Base-by-base conservation (phyloP, 2,888 invertebrate species). In the Cryptocheilus praepositus region DNA sequence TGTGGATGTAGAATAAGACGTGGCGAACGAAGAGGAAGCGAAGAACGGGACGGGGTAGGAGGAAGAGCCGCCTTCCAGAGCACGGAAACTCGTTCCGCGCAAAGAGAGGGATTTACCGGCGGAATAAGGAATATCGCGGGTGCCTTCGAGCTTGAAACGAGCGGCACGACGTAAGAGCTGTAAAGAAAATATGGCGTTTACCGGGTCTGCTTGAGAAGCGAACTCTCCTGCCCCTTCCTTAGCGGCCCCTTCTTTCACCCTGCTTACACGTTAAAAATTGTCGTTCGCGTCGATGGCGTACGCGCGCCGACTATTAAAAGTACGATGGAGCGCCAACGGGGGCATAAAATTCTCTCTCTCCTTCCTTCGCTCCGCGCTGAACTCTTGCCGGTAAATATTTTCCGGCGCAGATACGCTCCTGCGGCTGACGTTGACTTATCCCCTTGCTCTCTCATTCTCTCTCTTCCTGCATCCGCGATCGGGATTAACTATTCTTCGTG, bases 121-220 rank as follows among this genome's bases (percentile, higher is more conserved):
- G 60, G 64, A 66, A 71, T 71, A 65, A 74, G 57, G 67, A 80
- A 74, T 78, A 78, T 73, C 71, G 69, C 64, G 65, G 59, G 54
- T 61, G 52, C 64, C 71, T 66, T 57, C 56, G 64, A 57, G 69
- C 64, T 52, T 57, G 61, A 74, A 71, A 69, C 52, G 55, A 55
- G 44, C 45, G 46, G 44, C 66, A 57, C 61, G 69, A 66, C 64
- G 64, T 36, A 57, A 62, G 52, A 44, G 55, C 58, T 61, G 59
- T 58, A 65, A 70, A 65, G 56, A 55, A 66, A 67, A 61, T 71
- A 71, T 43, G 61, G 36, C 64, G 45, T 45, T 64, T 49, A 16
- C 61, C 22, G 46, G 61, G 45, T 59, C 56, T 51, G 49, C 36
- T 36, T 36, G 36, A 36, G 36, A 36, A 36, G 36, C 36, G 36